Conservation (phyloP, 2,113 vertebrate species). For the Elephas maximus region DNA sequence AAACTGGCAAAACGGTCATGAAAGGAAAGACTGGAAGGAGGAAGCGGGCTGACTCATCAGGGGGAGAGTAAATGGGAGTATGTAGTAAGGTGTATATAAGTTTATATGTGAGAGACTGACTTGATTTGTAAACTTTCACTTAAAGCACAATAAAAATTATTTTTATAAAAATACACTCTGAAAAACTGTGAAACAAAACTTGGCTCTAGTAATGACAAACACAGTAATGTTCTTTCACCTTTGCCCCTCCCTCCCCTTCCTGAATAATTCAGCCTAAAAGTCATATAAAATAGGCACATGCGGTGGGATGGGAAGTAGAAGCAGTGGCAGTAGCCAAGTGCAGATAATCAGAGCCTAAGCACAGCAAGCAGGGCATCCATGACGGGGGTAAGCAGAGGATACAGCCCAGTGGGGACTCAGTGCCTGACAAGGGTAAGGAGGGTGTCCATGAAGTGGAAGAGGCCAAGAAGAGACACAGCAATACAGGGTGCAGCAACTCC, state of each 20-base stretch:
- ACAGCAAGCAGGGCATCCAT: not conserved
- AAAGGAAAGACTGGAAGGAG: too few species aligned
- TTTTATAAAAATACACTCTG: not conserved
- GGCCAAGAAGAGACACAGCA: not conserved
- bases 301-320: not conserved
- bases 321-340: not conserved
- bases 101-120: too few species aligned
- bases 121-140: too few species aligned
- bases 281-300: not conserved
- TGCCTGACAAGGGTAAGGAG: not conserved
- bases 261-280: conserved; percentile 60
- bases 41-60: too few species aligned
- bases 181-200: conserved; percentile 48
- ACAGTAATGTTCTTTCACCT: not conserved
- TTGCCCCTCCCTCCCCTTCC: not conserved
- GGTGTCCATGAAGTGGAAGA: not conserved
- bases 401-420: not conserved
- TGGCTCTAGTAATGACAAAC: not conserved
- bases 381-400: not conserved
- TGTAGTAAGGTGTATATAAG: too few species aligned
- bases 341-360: conserved; percentile 1
- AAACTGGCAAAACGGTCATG: too few species aligned
- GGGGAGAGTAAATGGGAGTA: too few species aligned
- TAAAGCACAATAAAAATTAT: too few species aligned
- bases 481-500: not conserved